Evolutionary conservation across 2,888 invertebrate genomes (phyloP), one percentile per base, ranked within the genome.

Genomic region (Bellardia pandia): DNA sequence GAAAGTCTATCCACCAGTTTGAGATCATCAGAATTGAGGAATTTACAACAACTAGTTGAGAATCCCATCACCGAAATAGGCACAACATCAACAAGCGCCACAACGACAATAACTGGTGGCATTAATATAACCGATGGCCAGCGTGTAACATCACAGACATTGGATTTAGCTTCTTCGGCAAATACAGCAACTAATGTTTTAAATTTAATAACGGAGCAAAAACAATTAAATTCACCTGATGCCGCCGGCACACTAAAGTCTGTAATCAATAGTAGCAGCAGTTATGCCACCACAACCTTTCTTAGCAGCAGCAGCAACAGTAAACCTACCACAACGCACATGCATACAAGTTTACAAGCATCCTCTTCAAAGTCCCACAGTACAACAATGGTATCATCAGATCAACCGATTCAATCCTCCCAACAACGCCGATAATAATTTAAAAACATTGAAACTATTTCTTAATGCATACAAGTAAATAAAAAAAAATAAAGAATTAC

Each of bases 11-110:
- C 93, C 62, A 92, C 92, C 2, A 94, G 94, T 80, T 88, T 93
- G 91, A 93, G 93, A 90, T 94, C 93, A 86, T 94, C 94, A 56
- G 95, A 95, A 91, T 94, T 96, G 62, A 94, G 95, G 89, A 96
- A 95, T 92, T 93, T 96, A 69, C 96, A 96, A 91, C 95, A 93
- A 79, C 89, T 93, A 69, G 91, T 93, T 45, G 93, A 93, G 84
- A 91, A 91, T 16, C 90, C 91, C 16, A 90, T 91, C 75, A 88
- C 91, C 16, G 92, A 91, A 56, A 60, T 82, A 48, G 79, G 68
- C 3, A 69, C 40, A 23, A 64, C 69, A 45, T 60, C 83, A 71
- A 79, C 64, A 53, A 77, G 40, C 42, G 42, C 51, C 45, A 45
- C 66, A 89, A 89, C 80, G 37, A 72, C 74, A 13, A 71, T 83